These are phyloP conservation scores for Melanotaenia boesemani DNA, from an alignment of 2,797 vertebrate genomes.

Conservation along the genomic window DNA sequence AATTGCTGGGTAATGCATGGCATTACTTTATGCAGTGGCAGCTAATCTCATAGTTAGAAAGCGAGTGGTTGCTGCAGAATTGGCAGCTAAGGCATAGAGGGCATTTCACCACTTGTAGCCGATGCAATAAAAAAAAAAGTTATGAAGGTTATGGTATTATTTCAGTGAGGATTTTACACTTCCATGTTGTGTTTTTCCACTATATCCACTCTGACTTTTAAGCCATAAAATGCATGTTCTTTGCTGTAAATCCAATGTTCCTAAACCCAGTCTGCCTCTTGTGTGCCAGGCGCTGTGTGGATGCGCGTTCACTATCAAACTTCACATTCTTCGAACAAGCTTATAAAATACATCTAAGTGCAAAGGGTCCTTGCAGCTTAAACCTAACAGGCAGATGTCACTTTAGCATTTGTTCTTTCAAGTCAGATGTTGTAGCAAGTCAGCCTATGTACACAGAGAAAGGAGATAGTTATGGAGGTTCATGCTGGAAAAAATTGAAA, in stretches of 20 bases:
- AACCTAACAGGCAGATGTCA: conserved; percentile 55
- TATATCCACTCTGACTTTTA: conserved; percentile 10
- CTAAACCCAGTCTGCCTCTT: conserved; percentile 25
- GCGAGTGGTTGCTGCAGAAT: conserved; percentile 50
- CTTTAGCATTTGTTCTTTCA: conserved; percentile 45
- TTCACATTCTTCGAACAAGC: conserved; percentile 23
- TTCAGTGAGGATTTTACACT: conserved; percentile 41
- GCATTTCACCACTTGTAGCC: conserved; percentile 47
- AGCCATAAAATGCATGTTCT: conserved; percentile 14
- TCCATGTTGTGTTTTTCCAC: conserved; percentile 11
- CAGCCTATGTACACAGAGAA: conserved; percentile 30
- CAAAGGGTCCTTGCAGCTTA: conserved; percentile 35
- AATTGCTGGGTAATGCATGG: conserved; percentile 86
- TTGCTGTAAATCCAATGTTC: conserved; percentile 39
- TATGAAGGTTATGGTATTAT: conserved; percentile 27
- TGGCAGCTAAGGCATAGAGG: conserved; percentile 62
- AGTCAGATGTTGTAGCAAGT: conserved; percentile 48
- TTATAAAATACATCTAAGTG: conserved; percentile 28
- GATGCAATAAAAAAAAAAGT: conserved; percentile 41
- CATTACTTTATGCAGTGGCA: conserved; percentile 77
- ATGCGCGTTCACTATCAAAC: conserved; percentile 24
- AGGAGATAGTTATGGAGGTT: conserved; percentile 46
- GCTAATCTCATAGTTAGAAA: conserved; percentile 74
- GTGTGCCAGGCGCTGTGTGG: conserved; percentile 19
- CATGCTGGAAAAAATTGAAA: conserved; percentile 35